Evolutionary conservation across 2,888 invertebrate genomes (phyloP).

Genomic region (Andrena bucephala): DNA sequence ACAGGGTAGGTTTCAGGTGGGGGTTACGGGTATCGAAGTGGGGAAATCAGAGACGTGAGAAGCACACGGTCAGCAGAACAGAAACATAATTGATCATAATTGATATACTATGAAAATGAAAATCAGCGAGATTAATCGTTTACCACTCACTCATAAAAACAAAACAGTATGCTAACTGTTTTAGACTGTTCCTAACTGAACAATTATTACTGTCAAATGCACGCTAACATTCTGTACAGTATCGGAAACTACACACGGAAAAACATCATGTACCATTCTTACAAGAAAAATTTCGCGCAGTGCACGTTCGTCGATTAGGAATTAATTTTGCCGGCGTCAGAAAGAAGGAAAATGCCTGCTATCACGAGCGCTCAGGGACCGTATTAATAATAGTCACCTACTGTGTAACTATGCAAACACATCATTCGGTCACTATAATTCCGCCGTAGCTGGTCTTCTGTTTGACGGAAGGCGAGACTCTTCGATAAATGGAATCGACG

Average conservation of each 20-base stretch:
- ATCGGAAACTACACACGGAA: neutral
- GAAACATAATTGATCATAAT: neutral
- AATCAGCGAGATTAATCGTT: neutral
- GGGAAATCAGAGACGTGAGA: constrained; percentile 20
- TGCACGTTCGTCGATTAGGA: constrained; percentile 1
- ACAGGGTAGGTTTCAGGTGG: constrained; percentile 10
- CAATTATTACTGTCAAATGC: constrained; percentile 1
- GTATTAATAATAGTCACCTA: constrained; percentile 10
- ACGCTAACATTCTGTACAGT: constrained; percentile 8
- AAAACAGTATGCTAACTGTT: neutral
- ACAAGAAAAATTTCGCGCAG: neutral
- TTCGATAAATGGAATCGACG: constrained; percentile 14
- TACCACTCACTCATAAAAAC: neutral
- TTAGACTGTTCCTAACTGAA: constrained; percentile 1
- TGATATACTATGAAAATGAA: neutral
- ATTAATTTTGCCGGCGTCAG: constrained; percentile 8
- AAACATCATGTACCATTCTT: neutral
- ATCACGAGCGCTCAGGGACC: constrained; percentile 9
- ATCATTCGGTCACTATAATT: constrained; percentile 1
- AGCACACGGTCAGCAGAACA: constrained; percentile 4
- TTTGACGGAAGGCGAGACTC: neutral
- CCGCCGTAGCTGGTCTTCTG: neutral
- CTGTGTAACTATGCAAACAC: constrained; percentile 17
- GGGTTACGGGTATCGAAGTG: neutral
- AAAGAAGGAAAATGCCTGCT: constrained; percentile 1